Conservation (phyloP, 2,113 vertebrate species). For the Phoenicopterus ruber region DNA sequence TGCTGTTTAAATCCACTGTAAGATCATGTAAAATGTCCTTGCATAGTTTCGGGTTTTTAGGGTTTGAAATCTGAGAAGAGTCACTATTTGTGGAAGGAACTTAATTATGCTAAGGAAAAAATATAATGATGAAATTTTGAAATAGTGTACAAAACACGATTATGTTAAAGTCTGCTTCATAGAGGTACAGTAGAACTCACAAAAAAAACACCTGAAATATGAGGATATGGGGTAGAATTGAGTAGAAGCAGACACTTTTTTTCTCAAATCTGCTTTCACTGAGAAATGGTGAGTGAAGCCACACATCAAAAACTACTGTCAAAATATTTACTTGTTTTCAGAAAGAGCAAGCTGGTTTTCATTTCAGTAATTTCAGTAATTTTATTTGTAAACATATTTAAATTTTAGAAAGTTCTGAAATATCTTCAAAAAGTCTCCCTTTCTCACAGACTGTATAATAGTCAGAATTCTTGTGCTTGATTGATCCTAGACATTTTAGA, state of each 20-base stretch:
- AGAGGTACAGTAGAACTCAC: neutral
- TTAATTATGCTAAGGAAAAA: neutral
- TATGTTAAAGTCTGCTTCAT: neutral
- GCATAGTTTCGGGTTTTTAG: neutral
- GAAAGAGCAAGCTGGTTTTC: neutral
- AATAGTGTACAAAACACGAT: neutral
- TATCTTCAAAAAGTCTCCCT: neutral
- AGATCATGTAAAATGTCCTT: neutral
- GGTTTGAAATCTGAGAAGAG: neutral
- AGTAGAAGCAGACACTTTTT: neutral
- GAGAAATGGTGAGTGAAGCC: neutral
- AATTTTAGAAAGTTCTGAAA: neutral
- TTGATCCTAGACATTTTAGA: neutral
- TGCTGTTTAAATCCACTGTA: neutral
- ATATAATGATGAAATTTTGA: neutral
- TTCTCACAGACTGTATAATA: neutral
- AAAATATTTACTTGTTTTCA: neutral
- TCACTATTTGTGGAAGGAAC: neutral
- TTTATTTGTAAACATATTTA: neutral
- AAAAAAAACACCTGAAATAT: neutral
- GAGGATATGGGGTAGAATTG: neutral
- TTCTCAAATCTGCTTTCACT: neutral
- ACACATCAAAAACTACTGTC: neutral
- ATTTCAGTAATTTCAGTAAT: neutral
- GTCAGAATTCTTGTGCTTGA: neutral